Conservation (phyloP, 2,888 invertebrate genomes). For the Harmothoe impar region DNA sequence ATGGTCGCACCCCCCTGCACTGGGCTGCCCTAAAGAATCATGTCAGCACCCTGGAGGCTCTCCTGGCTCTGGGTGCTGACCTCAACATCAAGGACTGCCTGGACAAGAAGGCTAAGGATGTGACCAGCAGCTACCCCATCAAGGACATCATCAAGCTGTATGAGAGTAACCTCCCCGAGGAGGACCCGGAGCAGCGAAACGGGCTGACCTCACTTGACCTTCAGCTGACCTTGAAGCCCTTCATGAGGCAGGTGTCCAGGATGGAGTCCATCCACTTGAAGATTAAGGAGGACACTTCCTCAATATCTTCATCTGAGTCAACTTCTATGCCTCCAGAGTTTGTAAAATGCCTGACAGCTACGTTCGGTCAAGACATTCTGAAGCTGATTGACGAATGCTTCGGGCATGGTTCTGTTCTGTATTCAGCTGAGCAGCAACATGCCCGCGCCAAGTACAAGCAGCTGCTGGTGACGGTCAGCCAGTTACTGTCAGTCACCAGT, state of each 20-base stretch:
- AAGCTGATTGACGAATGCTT: slow-evolving; percentile 5
- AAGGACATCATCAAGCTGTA: slow-evolving; percentile 32
- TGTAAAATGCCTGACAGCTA: background rate
- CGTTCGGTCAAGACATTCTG: slow-evolving; percentile 18
- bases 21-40: slow-evolving; percentile 76
- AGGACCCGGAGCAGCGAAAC: background rate
- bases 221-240: slow-evolving; percentile 43
- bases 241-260: background rate
- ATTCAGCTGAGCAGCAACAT: background rate
- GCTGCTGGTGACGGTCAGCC: background rate
- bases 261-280: background rate
- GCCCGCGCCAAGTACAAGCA: slow-evolving; percentile 45
- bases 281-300: background rate
- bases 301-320: background rate
- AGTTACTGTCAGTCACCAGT: background rate
- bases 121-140: slow-evolving; percentile 43
- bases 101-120: slow-evolving; percentile 61
- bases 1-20: slow-evolving; percentile 77
- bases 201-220: background rate
- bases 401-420: background rate
- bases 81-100: slow-evolving; percentile 72
- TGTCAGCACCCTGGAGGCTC: slow-evolving; percentile 72
- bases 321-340: background rate
- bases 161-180: background rate
- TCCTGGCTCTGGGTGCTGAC: slow-evolving; percentile 72